phyloP scores from a whole-genome alignment of 2,888 invertebrate species.

The Heterodera filipjevi region DNA sequence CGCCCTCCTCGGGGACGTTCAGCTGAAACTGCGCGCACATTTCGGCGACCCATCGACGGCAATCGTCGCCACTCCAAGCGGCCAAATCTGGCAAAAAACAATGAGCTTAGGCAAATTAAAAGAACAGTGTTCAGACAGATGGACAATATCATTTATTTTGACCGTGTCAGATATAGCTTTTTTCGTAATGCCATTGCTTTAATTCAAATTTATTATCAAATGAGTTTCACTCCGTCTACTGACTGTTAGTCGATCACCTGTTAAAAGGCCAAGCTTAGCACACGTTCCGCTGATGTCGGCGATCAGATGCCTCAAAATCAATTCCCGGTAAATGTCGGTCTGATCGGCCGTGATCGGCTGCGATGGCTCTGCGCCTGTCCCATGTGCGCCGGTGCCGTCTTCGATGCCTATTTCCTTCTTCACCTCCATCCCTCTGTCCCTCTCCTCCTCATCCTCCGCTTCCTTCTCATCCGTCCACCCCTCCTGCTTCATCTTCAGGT shows the following conservation, averaged over 20 bases:
- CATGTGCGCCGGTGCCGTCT: not conserved
- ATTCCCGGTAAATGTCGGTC: constrained; percentile 59
- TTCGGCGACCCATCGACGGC: constrained; percentile 57
- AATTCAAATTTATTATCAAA: too few species aligned
- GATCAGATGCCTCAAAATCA: constrained; percentile 63
- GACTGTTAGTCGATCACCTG: constrained; percentile 36
- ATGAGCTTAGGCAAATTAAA: too few species aligned
- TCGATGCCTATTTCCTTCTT: not conserved
- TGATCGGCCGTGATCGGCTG: constrained; percentile 11
- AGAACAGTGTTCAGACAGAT: too few species aligned
- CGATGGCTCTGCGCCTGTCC: not conserved
- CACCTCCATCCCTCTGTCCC: not conserved
- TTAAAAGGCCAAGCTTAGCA: constrained; percentile 55
- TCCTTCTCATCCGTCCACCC: not conserved
- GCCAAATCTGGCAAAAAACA: constrained; percentile 43
- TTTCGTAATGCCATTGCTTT: too few species aligned
- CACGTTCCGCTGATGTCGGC: constrained; percentile 64
- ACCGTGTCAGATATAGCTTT: too few species aligned
- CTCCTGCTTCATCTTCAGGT: constrained; percentile 12
- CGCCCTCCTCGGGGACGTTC: constrained; percentile 36
- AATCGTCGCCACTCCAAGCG: constrained; percentile 54
- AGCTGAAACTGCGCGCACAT: constrained; percentile 63
- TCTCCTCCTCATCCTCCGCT: not conserved
- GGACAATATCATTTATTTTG: too few species aligned
- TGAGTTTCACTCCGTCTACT: too few species aligned